phyloP scores from a whole-genome alignment of 2,888 invertebrate species.

The Plutella xylostella region DNA sequence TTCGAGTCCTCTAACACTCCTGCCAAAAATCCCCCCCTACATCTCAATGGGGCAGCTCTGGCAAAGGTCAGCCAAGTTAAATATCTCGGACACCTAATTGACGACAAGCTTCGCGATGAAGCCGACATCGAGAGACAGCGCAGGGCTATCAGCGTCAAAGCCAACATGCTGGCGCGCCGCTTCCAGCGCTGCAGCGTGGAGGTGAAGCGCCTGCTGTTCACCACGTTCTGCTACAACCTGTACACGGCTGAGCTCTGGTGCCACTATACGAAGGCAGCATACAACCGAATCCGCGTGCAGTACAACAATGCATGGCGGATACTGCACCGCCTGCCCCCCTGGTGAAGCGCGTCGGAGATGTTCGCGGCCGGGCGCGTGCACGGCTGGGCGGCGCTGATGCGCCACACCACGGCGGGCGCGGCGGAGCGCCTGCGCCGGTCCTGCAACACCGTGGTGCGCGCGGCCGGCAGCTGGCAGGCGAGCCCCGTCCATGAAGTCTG shows the following conservation, averaged over 20 bases:
- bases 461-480: no score
- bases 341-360: background rate
- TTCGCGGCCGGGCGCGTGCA: background rate
- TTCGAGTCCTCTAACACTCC: background rate
- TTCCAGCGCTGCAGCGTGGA: background rate
- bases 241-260: background rate
- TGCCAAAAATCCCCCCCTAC: background rate
- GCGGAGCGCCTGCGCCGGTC: background rate
- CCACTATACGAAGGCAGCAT: background rate
- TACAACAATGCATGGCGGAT: background rate
- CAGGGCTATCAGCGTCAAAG: background rate
- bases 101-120: background rate
- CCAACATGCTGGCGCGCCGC: background rate
- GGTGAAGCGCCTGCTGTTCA: background rate
- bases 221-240: background rate
- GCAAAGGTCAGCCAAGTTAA: background rate
- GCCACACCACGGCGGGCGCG: background rate
- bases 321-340: background rate
- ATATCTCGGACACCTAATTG: background rate
- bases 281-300: background rate
- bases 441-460: no score
- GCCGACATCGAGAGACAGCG: background rate
- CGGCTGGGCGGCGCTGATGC: background rate
- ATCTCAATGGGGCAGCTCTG: background rate
- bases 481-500: background rate